phyloP scores from a whole-genome alignment of 2,888 invertebrate species.

The Agrenia bidenticulata region DNA sequence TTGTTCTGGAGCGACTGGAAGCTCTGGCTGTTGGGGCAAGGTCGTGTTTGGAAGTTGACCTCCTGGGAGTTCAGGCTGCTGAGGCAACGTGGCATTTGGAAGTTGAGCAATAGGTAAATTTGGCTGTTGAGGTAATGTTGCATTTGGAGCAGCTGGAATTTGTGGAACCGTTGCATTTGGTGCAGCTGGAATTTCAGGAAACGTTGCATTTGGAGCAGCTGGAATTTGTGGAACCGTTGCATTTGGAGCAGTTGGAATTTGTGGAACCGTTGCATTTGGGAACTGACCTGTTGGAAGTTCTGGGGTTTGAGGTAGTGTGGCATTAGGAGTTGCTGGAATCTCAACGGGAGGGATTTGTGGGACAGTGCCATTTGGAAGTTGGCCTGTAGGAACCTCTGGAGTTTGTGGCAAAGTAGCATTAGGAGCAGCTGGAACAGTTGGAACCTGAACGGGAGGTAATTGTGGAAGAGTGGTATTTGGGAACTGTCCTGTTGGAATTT shows the following conservation, averaged over 20 bases:
- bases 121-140: conserved; percentile 20
- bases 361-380: conserved; percentile 13
- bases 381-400: conserved; percentile 23
- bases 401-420: conserved; percentile 13
- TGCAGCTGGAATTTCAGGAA: conserved; percentile 14
- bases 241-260: conserved; percentile 11
- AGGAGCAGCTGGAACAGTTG: conserved; percentile 27
- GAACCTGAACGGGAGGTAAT: conserved; percentile 53
- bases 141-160: conserved; percentile 2
- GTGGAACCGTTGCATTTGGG: conserved; percentile 6
- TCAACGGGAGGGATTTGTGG: neutral
- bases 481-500: conserved; percentile 20
- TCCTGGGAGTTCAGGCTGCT: conserved; percentile 25
- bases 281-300: conserved; percentile 13
- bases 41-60: conserved; percentile 16
- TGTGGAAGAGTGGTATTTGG: conserved; percentile 40
- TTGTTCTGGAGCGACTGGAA: conserved; percentile 6
- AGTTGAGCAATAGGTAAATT: conserved; percentile 10
- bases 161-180: conserved; percentile 13
- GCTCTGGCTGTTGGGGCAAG: conserved; percentile 16
- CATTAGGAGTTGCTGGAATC: conserved; percentile 13
- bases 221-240: conserved; percentile 14
- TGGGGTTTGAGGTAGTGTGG: conserved; percentile 17
- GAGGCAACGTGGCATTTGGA: conserved; percentile 1
- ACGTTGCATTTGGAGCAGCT: conserved; percentile 10